Conservation (phyloP, 1,140 invertebrate genomes). For the Sinonovacula constricta region DNA sequence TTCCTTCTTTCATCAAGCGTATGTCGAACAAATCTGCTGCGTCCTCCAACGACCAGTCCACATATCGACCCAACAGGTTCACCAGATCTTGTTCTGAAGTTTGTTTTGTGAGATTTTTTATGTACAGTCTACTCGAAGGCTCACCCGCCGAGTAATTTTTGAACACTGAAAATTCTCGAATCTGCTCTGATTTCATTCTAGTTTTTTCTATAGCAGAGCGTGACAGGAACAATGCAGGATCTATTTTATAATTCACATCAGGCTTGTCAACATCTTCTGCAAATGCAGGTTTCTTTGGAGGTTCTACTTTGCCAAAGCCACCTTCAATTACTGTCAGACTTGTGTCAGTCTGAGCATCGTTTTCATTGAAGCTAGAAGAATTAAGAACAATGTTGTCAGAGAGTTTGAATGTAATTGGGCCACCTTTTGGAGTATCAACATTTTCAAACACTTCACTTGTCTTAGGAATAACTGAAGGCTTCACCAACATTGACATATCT, state of each 20-base stretch:
- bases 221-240: slow-evolving; percentile 40
- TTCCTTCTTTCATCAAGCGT: slow-evolving; percentile 94
- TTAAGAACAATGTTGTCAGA: slow-evolving; percentile 10
- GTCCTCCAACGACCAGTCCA: slow-evolving; percentile 79
- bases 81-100: slow-evolving; percentile 87
- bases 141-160: slow-evolving; percentile 92
- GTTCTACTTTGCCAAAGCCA: slow-evolving; percentile 67
- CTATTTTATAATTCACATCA: slow-evolving; percentile 54
- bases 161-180: slow-evolving; percentile 88
- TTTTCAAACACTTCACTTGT: slow-evolving; percentile 70
- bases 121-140: slow-evolving; percentile 89
- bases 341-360: no score
- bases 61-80: slow-evolving; percentile 88
- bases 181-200: slow-evolving; percentile 80
- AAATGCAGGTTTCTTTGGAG: slow-evolving; percentile 31
- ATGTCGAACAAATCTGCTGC: slow-evolving; percentile 86
- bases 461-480: slow-evolving; percentile 13
- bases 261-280: slow-evolving; percentile 46
- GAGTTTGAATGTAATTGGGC: slow-evolving; percentile 20
- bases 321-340: slow-evolving; percentile 7
- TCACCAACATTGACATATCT: slow-evolving; percentile 11
- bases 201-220: slow-evolving; percentile 39
- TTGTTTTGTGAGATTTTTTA: slow-evolving; percentile 94
- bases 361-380: no score
- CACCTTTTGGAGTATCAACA: slow-evolving; percentile 79